Evolutionary conservation across 2,797 vertebrate genomes (phyloP).

Genomic region (Sebastes wilsoni): DNA sequence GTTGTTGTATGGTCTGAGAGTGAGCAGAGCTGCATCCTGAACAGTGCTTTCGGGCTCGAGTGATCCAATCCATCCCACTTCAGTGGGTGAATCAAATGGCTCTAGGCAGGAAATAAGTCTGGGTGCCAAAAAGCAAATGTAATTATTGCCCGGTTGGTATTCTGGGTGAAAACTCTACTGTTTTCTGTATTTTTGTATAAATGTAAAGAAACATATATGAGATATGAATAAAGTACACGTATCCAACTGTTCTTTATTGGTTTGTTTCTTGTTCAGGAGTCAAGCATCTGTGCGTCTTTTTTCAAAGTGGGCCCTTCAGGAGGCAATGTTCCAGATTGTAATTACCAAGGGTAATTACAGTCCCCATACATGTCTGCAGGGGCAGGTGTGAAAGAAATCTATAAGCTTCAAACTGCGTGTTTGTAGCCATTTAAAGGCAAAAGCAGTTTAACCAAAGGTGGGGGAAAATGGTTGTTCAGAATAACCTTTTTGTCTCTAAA

Average conservation of each 20-base stretch:
- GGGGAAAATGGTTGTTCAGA: neutral
- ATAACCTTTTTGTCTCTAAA: neutral
- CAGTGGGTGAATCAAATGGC: slow-evolving; percentile 62
- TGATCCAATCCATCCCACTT: slow-evolving; percentile 42
- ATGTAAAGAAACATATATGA: slow-evolving; percentile 86
- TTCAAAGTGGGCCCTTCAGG: neutral
- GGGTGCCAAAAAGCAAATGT: slow-evolving; percentile 83
- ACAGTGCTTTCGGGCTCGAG: slow-evolving; percentile 53
- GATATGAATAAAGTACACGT: slow-evolving; percentile 85
- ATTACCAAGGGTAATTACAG: neutral
- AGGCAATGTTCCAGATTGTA: neutral
- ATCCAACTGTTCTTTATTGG: slow-evolving; percentile 63
- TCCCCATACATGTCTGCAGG: neutral
- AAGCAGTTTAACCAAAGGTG: too few species aligned
- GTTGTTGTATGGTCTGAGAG: slow-evolving; percentile 28
- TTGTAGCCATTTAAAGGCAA: neutral
- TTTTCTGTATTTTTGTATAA: slow-evolving; percentile 88
- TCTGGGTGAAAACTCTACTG: slow-evolving; percentile 84
- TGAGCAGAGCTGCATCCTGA: slow-evolving; percentile 32
- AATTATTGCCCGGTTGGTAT: slow-evolving; percentile 78
- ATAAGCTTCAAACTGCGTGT: slow-evolving; percentile 3
- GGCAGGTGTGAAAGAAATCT: neutral
- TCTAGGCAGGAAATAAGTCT: slow-evolving; percentile 80
- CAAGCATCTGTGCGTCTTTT: neutral
- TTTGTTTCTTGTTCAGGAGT: neutral